These are phyloP conservation scores for Iphiclides podalirius DNA, from an alignment of 2,888 invertebrate genomes.

Conservation along the genomic window DNA sequence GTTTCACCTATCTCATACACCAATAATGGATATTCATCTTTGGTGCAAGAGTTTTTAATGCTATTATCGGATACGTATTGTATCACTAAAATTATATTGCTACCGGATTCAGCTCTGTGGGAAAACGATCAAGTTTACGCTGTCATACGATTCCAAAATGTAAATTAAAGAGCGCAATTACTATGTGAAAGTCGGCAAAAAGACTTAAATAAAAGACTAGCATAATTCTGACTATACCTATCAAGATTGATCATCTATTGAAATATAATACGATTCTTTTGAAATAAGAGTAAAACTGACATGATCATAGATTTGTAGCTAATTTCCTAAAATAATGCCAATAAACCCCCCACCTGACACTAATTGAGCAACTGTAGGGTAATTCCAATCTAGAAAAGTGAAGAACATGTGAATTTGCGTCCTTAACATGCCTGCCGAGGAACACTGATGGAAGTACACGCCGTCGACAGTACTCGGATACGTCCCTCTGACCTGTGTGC, in stretches of 20 bases:
- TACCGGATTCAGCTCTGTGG: constrained; percentile 59
- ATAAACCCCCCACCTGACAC: constrained; percentile 54
- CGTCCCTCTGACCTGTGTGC: constrained; percentile 53
- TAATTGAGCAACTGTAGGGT: constrained; percentile 63
- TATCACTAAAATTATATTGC: constrained; percentile 59
- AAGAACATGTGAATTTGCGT: constrained; percentile 54
- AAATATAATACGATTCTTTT: no score
- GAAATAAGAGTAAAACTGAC: no score
- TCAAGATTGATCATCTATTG: no score
- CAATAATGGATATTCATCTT: constrained; percentile 45
- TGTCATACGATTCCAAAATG: no score
- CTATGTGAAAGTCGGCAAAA: no score
- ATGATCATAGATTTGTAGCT: no score
- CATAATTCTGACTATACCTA: no score
- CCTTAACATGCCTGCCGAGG: constrained; percentile 53
- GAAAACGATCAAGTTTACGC: background rate
- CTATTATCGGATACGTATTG: constrained; percentile 38
- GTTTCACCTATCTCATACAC: constrained; percentile 65
- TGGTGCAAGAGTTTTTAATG: constrained; percentile 39
- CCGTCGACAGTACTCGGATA: constrained; percentile 63
- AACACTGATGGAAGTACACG: constrained; percentile 63
- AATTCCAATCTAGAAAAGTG: constrained; percentile 56
- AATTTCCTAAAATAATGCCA: no score
- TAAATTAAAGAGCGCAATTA: no score
- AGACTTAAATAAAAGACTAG: no score